phyloP scores from a whole-genome alignment of 2,888 invertebrate genomes.

The Heliconius sara region DNA sequence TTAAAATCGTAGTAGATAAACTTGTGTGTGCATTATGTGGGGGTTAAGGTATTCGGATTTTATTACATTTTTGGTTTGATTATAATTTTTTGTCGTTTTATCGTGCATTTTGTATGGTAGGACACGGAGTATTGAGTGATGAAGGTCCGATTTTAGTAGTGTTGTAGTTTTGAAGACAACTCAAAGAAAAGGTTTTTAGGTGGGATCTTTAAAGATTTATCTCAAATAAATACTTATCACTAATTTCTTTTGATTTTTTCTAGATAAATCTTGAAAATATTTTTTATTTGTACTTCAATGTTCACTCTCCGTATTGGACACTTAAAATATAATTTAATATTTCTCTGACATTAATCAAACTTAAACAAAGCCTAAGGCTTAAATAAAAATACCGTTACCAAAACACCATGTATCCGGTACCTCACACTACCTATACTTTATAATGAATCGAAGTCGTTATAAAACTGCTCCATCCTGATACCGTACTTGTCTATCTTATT shows the following conservation, averaged over 20 bases:
- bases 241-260: too few relatives aligned
- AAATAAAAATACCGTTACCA: constrained; percentile 1
- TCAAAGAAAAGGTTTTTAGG: too few relatives aligned
- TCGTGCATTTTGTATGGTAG: neutral
- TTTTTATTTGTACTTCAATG: too few relatives aligned
- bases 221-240: too few relatives aligned
- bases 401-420: neutral
- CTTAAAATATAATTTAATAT: neutral
- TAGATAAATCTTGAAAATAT: too few relatives aligned
- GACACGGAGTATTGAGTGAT: too few relatives aligned
- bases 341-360: neutral
- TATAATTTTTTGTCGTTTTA: neutral
- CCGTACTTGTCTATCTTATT: constrained; percentile 22
- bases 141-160: too few relatives aligned
- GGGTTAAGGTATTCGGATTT: neutral
- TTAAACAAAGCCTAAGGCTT: constrained; percentile 9
- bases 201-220: too few relatives aligned
- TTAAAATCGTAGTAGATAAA: constrained; percentile 11
- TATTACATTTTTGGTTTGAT: neutral
- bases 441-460: constrained; percentile 24
- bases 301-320: too few relatives aligned
- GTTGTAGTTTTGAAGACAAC: too few relatives aligned
- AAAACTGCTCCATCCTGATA: constrained; percentile 10
- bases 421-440: constrained; percentile 5
- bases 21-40: neutral